Base-by-base conservation (phyloP, 2,797 vertebrate species). In the Setipinna tenuifilis region DNA sequence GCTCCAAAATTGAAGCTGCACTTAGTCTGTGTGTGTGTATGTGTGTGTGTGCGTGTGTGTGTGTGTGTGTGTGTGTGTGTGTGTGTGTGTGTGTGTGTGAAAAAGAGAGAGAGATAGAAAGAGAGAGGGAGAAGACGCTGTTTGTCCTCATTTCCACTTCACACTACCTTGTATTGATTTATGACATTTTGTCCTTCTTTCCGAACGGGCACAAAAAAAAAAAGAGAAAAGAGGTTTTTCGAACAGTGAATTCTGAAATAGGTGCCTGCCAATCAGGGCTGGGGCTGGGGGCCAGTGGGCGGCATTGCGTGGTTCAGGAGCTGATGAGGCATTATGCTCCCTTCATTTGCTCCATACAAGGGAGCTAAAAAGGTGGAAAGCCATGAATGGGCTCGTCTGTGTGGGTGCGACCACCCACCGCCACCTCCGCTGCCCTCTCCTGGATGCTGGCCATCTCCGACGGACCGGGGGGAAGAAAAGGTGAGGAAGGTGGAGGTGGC, bases 121-220 rank as follows among this genome's bases (percentile, higher is more conserved):
- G 46, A 54, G 50, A 54, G 50, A 3, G 50, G 14, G 50, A 54
- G 50, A 54, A 9, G 9, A 7, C 7, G 50, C 50, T 54, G 50
- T 54, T 9, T 78, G 31, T 78, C 71, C 44, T 35, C 71, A 78
- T 78, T 78, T 78, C 31, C 71, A 78, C 71, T 78, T 78, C 71
- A 44, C 68, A 71, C 28, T 28, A 71, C 17, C 71, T 41, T 19
- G 31, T 7, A 78, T 44, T 78, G 71, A 78, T 78, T 78, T 19
- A 78, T 41, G 71, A 41, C 71, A 41, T 41, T 41, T 44, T 75
- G 35, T 41, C 19, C 41, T 6, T 17, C 6, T 6, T 23, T 41
- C 68, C 28, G 5, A 16, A 35, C 28, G 1, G 9, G 50, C 2
- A 48, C 46, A 48, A 3, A 9, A 78, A 11, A 44, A 35, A 71